These are phyloP conservation scores for Myioborus miniatus DNA, from an alignment of 2,797 vertebrate genomes.

Conservation along the genomic window DNA sequence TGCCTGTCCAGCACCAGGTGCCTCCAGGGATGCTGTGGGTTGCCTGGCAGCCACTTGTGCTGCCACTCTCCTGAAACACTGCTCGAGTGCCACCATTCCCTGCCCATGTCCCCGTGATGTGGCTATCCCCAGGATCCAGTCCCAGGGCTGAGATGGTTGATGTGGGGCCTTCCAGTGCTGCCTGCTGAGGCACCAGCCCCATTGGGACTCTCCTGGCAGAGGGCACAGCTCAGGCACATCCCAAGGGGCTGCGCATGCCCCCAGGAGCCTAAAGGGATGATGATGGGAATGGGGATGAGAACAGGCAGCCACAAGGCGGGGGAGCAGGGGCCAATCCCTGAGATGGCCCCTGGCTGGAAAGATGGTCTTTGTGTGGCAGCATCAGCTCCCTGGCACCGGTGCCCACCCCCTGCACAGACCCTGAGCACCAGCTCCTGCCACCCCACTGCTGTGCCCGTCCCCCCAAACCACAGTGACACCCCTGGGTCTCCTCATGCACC, in stretches of 20 bases:
- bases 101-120: fast-evolving
- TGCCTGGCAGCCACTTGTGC: fast-evolving
- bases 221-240: not conserved
- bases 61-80: fast-evolving
- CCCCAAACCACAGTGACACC: fast-evolving
- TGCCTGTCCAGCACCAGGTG: not conserved
- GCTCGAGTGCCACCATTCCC: not conserved
- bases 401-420: not conserved
- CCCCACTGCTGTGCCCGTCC: fast-evolving
- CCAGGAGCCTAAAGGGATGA: not conserved
- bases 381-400: not conserved
- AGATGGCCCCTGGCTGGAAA: not conserved
- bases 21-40: fast-evolving
- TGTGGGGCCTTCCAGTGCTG: fast-evolving
- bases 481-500: not conserved
- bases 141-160: fast-evolving
- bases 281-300: not conserved
- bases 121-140: fast-evolving
- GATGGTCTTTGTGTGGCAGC: not conserved
- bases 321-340: not conserved
- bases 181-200: not conserved
- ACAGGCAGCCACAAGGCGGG: not conserved
- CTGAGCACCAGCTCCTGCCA: fast-evolving
- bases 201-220: fast-evolving
- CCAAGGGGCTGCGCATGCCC: fast-evolving